Evolutionary conservation across 2,797 vertebrate genomes (phyloP), one percentile per base, ranked within the genome.

Genomic region (Channallabes apus): DNA sequence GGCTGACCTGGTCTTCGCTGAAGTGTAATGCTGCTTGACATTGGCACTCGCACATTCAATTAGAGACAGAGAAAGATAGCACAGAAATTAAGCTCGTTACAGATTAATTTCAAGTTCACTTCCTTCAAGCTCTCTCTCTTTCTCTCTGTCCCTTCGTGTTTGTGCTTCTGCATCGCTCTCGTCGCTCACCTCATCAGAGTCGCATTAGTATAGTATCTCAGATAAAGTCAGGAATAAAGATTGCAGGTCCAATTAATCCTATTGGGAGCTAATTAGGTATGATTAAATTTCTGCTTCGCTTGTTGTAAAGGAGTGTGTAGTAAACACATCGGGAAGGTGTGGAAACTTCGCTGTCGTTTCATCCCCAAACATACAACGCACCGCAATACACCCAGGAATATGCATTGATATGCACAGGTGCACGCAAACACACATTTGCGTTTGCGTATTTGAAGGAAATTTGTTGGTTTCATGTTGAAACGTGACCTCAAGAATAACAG

Each of bases 251-350:
- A 95, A 93, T 94, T 94, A 93, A 94, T 95, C 93, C 94, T 94
- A 94, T 64, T 83, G 95, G 94, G 95, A 95, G 94, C 94, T 95
- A 94, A 96, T 96, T 96, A 96, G 94, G 92, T 94, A 93, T 93
- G 94, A 96, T 96, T 95, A 95, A 94, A 93, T 95, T 95, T 96
- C 93, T 94, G 94, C 94, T 95, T 95, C 94, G 95, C 94, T 95
- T 96, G 95, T 95, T 95, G 94, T 95, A 93, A 91, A 91, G 92
- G 93, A 94, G 93, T 95, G 93, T 94, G 94, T 94, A 92, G 95
- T 94, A 95, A 95, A 95, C 94, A 95, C 92, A 93, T 94, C 94
- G 93, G 93, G 94, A 93, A 94, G 92, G 93, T 94, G 93, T 92
- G 93, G 93, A 93, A 94, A 94, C 92, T 91, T 93, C 92, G 91